phyloP scores from a whole-genome alignment of 2,797 vertebrate genomes.

The Parauchenoglanis ngamensis region DNA sequence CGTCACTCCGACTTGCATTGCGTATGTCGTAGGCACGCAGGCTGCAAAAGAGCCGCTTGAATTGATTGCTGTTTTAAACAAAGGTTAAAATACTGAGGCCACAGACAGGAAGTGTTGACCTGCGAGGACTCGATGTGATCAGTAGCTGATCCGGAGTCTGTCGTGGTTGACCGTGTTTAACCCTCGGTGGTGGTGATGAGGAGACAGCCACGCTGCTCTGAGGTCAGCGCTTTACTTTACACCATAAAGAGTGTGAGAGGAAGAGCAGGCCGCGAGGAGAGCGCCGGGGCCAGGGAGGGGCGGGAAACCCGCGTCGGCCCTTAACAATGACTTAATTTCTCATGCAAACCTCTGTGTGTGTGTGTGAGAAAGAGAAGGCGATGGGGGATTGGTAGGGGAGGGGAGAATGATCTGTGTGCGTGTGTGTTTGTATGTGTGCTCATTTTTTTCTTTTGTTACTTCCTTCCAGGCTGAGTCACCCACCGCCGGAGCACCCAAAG shows the following conservation, averaged over 20 bases:
- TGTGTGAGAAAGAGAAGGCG: slow-evolving; percentile 1
- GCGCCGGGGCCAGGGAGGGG: slow-evolving; percentile 46
- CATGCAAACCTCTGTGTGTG: slow-evolving; percentile 56
- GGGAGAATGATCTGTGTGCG: slow-evolving; percentile 38
- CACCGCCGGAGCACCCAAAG: slow-evolving; percentile 45
- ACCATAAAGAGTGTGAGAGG: slow-evolving; percentile 27
- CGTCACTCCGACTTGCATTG: background rate
- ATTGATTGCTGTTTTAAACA: slow-evolving; percentile 13
- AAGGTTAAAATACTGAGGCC: background rate
- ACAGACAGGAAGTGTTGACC: slow-evolving; percentile 26
- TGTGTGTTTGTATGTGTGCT: slow-evolving; percentile 9
- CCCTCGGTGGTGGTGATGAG: background rate
- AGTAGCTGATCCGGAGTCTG: background rate
- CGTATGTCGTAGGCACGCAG: background rate
- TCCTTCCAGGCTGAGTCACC: slow-evolving; percentile 61
- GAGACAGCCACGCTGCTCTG: background rate
- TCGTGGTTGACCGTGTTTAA: background rate
- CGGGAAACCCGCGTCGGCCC: slow-evolving; percentile 66
- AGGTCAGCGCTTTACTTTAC: slow-evolving; percentile 7
- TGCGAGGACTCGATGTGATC: background rate
- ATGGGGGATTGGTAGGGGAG: slow-evolving; percentile 40
- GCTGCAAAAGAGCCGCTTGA: background rate
- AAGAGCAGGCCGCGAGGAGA: slow-evolving; percentile 56
- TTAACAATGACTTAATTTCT: slow-evolving; percentile 72
- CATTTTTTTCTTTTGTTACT: slow-evolving; percentile 49